Evolutionary conservation across 2,797 vertebrate genomes (phyloP), one percentile per base, ranked within the genome.

Genomic region (Enoplosus armatus): DNA sequence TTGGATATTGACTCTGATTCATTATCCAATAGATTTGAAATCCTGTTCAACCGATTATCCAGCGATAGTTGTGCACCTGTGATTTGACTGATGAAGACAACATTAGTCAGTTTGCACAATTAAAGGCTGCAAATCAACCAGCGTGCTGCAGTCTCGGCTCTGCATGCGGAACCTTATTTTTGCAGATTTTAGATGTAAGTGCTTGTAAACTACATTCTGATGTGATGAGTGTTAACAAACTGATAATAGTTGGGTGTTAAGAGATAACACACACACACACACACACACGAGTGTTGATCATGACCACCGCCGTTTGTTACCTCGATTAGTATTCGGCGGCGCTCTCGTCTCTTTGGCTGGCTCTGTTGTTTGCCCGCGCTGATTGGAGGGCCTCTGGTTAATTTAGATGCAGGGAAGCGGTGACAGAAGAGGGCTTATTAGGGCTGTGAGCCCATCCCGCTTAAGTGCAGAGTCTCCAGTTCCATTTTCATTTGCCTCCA

Each of bases 401-500:
- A 94, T 95, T 92, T 79, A 89, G 88, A 94, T 93, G 90, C 92
- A 93, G 91, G 85, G 82, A 89, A 91, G 91, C 79, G 80, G 82
- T 87, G 91, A 92, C 89, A 92, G 89, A 89, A 85, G 85, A 85
- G 87, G 89, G 79, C 87, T 91, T 90, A 93, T 93, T 93, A 90
- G 86, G 90, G 81, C 88, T 39, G 79, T 53, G 73, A 89, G 89
- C 89, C 89, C 87, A 85, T 87, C 85, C 88, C 59, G 81, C 85
- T 89, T 94, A 92, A 92, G 90, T 93, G 89, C 90, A 85, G 83
- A 86, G 88, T 90, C 91, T 90, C 88, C 82, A 75, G 70, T 85
- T 90, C 90, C 89, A 92, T 93, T 94, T 93, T 91, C 92, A 93
- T 94, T 94, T 90, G 87, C 86, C 85, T 90, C 90, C 82, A 68